Percentiles rank a stretch among this genome's conserved stretches.
phyloP scores from a whole-genome alignment of 2,797 vertebrate genomes.

The Valencia hispanica region DNA sequence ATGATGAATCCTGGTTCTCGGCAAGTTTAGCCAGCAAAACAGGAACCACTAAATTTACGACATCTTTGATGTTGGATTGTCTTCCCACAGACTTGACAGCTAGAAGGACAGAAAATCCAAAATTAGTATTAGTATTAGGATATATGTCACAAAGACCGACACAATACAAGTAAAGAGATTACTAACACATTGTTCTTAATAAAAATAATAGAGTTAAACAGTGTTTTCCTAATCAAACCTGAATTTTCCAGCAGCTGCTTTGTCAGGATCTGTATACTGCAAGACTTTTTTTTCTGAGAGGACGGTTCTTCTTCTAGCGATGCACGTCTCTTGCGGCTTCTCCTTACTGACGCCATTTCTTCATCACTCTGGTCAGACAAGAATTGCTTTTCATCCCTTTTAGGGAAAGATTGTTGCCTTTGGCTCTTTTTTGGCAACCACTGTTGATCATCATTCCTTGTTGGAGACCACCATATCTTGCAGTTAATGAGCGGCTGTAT shows the following conservation, averaged over 20 bases:
- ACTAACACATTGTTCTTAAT: neutral
- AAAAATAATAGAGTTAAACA: neutral
- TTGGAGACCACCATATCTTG: too few species aligned
- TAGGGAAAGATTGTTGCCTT: neutral
- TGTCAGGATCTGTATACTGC: conserved; percentile 64
- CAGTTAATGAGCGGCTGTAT: too few species aligned
- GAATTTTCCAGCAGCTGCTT: conserved; percentile 75
- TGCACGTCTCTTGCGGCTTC: neutral
- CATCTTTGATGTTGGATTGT: conserved; percentile 70
- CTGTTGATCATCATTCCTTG: neutral
- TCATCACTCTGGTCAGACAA: neutral
- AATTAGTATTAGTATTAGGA: too few species aligned
- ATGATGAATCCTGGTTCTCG: conserved; percentile 76
- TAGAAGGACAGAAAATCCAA: conserved; percentile 19
- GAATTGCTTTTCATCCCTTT: neutral
- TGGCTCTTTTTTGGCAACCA: neutral
- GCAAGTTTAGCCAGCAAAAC: conserved; percentile 79
- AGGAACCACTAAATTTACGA: conserved; percentile 83
- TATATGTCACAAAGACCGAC: too few species aligned
- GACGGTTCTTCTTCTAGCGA: neutral
- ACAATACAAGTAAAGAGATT: neutral
- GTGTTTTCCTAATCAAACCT: conserved; percentile 60
- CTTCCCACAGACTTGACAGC: conserved; percentile 56
- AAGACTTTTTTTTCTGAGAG: conserved; percentile 8
- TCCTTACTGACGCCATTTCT: neutral